phyloP scores from a whole-genome alignment of 2,797 vertebrate species.

The Helicolenus hilgendorfi region DNA sequence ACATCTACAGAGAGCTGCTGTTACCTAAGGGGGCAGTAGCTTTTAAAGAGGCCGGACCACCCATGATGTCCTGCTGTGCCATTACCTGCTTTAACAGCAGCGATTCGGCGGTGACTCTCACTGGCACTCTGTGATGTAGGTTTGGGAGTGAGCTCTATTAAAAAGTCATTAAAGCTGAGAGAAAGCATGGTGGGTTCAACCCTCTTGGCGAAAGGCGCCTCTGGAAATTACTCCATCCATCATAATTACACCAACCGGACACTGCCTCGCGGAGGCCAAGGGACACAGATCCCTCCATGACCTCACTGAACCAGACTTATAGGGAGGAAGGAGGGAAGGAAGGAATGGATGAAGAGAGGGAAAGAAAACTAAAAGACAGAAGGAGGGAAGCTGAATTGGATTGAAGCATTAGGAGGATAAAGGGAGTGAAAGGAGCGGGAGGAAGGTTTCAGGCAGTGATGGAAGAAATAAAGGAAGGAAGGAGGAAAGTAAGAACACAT shows the following conservation, averaged over 20 bases:
- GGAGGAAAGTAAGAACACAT: conserved; percentile 20
- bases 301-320: conserved; percentile 59
- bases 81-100: conserved; percentile 84
- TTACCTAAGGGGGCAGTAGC: conserved; percentile 45
- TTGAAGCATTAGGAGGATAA: conserved; percentile 6
- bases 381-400: conserved; percentile 3
- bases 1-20: conserved; percentile 26
- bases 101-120: conserved; percentile 80
- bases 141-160: conserved; percentile 88
- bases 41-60: conserved; percentile 68
- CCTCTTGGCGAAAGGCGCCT: conserved; percentile 84
- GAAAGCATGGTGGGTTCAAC: conserved; percentile 84
- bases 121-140: conserved; percentile 70
- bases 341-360: background rate
- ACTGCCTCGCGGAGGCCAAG: conserved; percentile 72
- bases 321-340: conserved; percentile 15
- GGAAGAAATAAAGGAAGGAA: background rate
- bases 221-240: conserved; percentile 91
- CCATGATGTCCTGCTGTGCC: conserved; percentile 70
- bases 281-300: conserved; percentile 78
- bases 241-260: conserved; percentile 90
- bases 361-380: conserved; percentile 13
- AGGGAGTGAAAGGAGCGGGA: conserved; percentile 28
- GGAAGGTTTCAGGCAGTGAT: conserved; percentile 37
- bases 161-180: conserved; percentile 90